Conservation (phyloP, 2,888 invertebrate genomes). For the Erebia palarica region DNA sequence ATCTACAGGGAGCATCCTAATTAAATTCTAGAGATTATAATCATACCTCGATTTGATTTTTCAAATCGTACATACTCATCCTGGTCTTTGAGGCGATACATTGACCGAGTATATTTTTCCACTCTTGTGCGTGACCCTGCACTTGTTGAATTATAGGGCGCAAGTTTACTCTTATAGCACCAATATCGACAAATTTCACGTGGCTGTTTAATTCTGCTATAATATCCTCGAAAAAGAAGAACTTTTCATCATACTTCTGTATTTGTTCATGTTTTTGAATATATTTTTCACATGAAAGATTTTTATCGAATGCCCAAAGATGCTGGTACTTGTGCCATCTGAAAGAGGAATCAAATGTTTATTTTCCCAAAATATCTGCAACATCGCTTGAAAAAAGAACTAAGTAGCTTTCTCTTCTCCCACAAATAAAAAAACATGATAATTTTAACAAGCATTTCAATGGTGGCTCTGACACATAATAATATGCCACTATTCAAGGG, state of each 20-base stretch:
- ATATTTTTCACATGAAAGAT: constrained; percentile 89
- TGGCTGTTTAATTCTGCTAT: constrained; percentile 85
- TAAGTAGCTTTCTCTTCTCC: too few species aligned
- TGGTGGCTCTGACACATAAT: too few species aligned
- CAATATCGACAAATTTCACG: constrained; percentile 84
- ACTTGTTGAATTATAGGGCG: constrained; percentile 84
- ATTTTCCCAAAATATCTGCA: neutral
- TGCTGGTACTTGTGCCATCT: constrained; percentile 89
- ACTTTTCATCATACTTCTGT: constrained; percentile 89
- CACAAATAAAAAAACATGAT: too few species aligned
- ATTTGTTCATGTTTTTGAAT: constrained; percentile 81
- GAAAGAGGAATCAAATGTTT: constrained; percentile 13
- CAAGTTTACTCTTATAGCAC: constrained; percentile 89
- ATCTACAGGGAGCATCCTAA: too few species aligned
- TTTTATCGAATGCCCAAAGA: constrained; percentile 90
- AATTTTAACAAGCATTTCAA: too few species aligned
- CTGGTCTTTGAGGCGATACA: constrained; percentile 86
- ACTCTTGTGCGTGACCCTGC: constrained; percentile 88
- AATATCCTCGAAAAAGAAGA: constrained; percentile 91
- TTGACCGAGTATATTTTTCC: constrained; percentile 89
- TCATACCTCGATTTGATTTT: constrained; percentile 85
- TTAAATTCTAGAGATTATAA: neutral
- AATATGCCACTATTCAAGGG: too few species aligned
- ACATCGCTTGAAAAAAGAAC: neutral
- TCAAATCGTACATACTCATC: constrained; percentile 86